phyloP scores from a whole-genome alignment of 30 jellyfish, hydroid and myxozoan genomes.

The Aurelia aurita complex sp. Pacific region DNA sequence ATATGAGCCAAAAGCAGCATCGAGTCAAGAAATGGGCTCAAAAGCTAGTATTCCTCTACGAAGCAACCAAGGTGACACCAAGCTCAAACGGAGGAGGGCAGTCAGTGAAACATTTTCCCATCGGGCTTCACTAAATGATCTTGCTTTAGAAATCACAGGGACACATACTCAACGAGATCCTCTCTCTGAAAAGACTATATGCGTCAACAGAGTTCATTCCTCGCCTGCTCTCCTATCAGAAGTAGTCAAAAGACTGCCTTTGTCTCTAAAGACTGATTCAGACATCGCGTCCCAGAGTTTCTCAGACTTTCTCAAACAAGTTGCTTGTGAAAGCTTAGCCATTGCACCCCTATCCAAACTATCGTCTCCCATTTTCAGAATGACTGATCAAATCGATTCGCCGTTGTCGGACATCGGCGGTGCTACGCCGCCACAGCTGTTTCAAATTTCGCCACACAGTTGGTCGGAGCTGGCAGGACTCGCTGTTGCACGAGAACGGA shows the following conservation, averaged over 20 bases:
- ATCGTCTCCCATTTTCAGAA: constrained; percentile 83
- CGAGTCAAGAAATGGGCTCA: background rate
- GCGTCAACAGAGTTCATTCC: constrained; percentile 64
- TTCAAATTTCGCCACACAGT: constrained; percentile 76
- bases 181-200: background rate
- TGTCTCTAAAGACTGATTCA: constrained; percentile 50
- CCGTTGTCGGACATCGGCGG: constrained; percentile 77
- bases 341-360: constrained; percentile 69
- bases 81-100: constrained; percentile 27
- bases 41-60: background rate
- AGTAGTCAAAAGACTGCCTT: constrained; percentile 80
- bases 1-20: background rate
- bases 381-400: constrained; percentile 65
- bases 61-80: background rate
- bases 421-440: constrained; percentile 86
- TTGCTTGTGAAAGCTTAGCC: constrained; percentile 70
- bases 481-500: constrained; percentile 63
- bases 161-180: background rate
- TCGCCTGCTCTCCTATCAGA: constrained; percentile 88
- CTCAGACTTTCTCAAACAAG: constrained; percentile 70
- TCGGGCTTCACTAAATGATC: background rate
- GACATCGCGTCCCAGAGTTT: constrained; percentile 34
- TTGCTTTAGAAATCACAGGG: background rate
- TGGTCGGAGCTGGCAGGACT: constrained; percentile 71
- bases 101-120: constrained; percentile 28